Evolutionary conservation across 2,797 vertebrate species (phyloP).

Genomic region (Eutrigla gurnardus): DNA sequence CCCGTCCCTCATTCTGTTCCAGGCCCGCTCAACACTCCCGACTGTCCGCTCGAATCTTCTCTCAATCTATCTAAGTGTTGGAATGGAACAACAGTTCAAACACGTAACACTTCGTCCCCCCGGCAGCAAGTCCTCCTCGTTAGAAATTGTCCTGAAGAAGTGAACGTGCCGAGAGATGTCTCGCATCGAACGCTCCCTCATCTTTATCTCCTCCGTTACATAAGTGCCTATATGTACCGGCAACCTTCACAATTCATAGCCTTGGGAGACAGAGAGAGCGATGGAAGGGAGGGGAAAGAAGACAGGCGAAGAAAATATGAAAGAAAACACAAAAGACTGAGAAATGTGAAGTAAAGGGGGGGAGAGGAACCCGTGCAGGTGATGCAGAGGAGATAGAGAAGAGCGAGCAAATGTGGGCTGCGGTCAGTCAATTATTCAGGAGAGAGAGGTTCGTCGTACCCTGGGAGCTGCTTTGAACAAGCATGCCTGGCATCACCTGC

Average conservation of each 20-base stretch:
- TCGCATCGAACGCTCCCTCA: constrained; percentile 14
- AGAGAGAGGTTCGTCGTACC: constrained; percentile 50
- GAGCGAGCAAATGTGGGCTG: constrained; percentile 20
- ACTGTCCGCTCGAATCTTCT: constrained; percentile 41
- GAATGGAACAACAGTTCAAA: constrained; percentile 22
- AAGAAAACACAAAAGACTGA: constrained; percentile 26
- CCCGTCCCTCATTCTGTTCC: constrained; percentile 24
- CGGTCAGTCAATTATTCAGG: constrained; percentile 74
- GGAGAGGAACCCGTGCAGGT: constrained; percentile 32
- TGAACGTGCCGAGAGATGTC: constrained; percentile 43
- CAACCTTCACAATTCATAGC: constrained; percentile 49
- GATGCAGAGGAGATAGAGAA: constrained; percentile 36
- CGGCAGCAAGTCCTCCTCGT: constrained; percentile 28
- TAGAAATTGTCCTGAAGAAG: constrained; percentile 42
- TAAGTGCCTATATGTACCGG: constrained; percentile 46
- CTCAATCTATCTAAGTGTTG: constrained; percentile 35
- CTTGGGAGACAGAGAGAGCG: constrained; percentile 27
- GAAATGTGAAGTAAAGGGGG: neutral
- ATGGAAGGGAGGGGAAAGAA: constrained; percentile 6
- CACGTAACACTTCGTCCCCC: constrained; percentile 13
- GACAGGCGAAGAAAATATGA: neutral
- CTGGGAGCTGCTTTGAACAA: constrained; percentile 64
- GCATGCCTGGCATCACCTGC: constrained; percentile 62
- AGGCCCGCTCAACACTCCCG: constrained; percentile 28
- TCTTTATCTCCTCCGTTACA: constrained; percentile 48